These are phyloP conservation scores for Electrophaes corylata DNA, from an alignment of 2,888 invertebrate species.

Conservation along the genomic window DNA sequence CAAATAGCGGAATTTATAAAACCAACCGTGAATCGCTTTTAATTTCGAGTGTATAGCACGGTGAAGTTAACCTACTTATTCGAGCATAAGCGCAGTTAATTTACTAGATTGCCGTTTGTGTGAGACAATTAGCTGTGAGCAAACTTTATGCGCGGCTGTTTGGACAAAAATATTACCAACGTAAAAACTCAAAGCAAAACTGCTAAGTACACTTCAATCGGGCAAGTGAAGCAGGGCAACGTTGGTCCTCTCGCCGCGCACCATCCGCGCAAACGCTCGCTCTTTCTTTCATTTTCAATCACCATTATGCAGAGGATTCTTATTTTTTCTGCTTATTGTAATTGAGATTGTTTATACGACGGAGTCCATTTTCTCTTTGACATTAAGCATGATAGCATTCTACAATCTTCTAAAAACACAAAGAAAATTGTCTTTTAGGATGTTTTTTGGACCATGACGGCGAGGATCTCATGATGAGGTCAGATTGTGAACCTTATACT, in stretches of 20 bases:
- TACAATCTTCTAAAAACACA: neutral
- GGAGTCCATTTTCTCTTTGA: conserved; percentile 24
- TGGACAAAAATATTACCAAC: conserved; percentile 47
- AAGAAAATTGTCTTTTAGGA: neutral
- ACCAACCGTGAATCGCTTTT: conserved; percentile 42
- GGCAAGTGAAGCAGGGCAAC: conserved; percentile 49
- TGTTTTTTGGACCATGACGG: neutral
- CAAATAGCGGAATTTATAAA: conserved; percentile 30
- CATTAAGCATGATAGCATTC: conserved; percentile 34
- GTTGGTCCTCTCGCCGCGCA: conserved; percentile 42
- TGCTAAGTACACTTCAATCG: conserved; percentile 47
- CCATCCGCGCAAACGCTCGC: conserved; percentile 45
- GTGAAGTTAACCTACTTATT: conserved; percentile 48
- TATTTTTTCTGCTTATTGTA: conserved; percentile 46
- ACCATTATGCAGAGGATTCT: conserved; percentile 45
- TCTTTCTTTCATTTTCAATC: conserved; percentile 51
- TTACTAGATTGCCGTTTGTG: conserved; percentile 56
- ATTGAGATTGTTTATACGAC: conserved; percentile 37
- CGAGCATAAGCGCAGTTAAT: conserved; percentile 55
- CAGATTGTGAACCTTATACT: neutral
- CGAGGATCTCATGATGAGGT: neutral
- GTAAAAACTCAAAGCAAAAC: conserved; percentile 44
- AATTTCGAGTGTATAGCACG: conserved; percentile 43
- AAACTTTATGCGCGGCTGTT: conserved; percentile 54
- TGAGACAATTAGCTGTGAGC: conserved; percentile 53